A percentile compares a stretch with the other conserved stretches of the same genome.
These are phyloP conservation scores for Antennarius maculatus DNA, from an alignment of 2,797 vertebrate genomes.

Conservation along the genomic window DNA sequence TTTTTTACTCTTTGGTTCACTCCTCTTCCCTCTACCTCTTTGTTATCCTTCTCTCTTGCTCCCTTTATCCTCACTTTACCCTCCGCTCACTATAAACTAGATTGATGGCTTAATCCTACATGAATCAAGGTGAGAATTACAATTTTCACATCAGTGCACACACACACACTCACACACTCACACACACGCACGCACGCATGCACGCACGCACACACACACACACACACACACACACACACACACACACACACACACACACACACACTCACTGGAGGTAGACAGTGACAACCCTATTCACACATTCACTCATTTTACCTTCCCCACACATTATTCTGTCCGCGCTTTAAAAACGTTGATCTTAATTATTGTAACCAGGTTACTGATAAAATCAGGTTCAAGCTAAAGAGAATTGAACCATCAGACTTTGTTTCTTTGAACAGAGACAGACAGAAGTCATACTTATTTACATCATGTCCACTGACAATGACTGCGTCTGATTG, in stretches of 20 bases:
- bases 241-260: background rate
- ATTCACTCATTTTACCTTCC: conserved; percentile 16
- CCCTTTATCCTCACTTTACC: conserved; percentile 65
- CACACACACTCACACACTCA: conserved; percentile 13
- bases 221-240: too few relatives aligned
- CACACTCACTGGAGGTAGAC: conserved; percentile 28
- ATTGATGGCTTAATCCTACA: conserved; percentile 72
- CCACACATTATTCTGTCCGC: conserved; percentile 7
- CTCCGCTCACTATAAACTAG: conserved; percentile 65
- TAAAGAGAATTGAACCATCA: too few relatives aligned
- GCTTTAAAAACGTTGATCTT: conserved; percentile 14
- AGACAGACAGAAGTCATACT: too few relatives aligned
- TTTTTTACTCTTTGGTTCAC: conserved; percentile 7
- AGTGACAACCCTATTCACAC: conserved; percentile 31
- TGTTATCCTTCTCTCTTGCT: conserved; percentile 55
- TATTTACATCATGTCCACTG: too few relatives aligned
- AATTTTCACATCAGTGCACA: conserved; percentile 46
- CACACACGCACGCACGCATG: too few relatives aligned
- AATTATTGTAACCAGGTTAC: conserved; percentile 19
- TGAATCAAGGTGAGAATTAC: conserved; percentile 73
- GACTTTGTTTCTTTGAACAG: too few relatives aligned
- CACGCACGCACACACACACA: too few relatives aligned
- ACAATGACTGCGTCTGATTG: too few relatives aligned
- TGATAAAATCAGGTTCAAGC: too few relatives aligned
- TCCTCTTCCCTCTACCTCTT: background rate